Conservation (phyloP, 2,797 vertebrate species). For the Pyrocephalus nanus region DNA sequence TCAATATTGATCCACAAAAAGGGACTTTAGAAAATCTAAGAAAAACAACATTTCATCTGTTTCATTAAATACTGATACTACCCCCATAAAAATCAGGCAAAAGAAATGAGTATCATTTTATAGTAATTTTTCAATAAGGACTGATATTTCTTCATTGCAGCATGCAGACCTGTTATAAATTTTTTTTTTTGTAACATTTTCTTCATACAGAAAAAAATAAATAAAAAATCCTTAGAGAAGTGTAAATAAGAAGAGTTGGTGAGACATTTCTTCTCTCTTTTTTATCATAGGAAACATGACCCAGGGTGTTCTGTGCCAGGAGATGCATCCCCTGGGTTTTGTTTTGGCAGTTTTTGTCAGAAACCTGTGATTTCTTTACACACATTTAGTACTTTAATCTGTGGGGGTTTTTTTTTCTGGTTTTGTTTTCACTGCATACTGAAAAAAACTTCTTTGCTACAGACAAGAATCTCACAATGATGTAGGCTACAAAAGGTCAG, state of each 20-base stretch:
- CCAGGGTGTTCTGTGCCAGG: neutral
- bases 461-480: neutral
- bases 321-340: neutral
- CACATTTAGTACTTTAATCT: neutral
- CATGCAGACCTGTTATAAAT: neutral
- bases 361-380: neutral
- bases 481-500: neutral
- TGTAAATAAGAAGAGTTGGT: neutral
- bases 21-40: neutral
- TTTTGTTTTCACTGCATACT: neutral
- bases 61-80: neutral
- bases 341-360: neutral
- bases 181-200: neutral
- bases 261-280: neutral
- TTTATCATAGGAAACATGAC: neutral
- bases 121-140: neutral
- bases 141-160: neutral
- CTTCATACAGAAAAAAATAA: neutral
- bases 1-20: neutral
- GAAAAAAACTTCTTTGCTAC: neutral
- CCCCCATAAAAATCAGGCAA: neutral
- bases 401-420: accelerated
- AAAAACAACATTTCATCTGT: neutral
- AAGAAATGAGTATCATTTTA: neutral
- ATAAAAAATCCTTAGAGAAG: neutral